Base-by-base conservation (phyloP, 2,113 vertebrate genomes). In the Steatornis caripensis region DNA sequence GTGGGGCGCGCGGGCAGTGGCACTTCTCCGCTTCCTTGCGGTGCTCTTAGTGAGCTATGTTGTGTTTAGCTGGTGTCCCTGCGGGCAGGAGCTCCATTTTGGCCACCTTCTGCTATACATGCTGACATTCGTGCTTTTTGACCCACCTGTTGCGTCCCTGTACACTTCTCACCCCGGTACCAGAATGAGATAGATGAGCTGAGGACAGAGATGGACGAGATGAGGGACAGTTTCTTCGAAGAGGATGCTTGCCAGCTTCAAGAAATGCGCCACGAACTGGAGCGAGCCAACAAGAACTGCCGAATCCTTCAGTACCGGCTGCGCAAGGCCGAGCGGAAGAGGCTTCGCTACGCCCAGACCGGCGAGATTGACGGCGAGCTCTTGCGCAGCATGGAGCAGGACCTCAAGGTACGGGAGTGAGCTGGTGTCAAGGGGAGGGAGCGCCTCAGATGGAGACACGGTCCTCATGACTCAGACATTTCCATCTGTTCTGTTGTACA, bases 211-310 rank as follows among this genome's bases (percentile, higher is more conserved):
- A 99, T 99, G 99, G 99, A 99, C 14, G 99, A 99, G 97, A 99
- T 99, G 98, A 98, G 99, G 88, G 99, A 99, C 98, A 99, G 98
- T 64, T 99, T 99, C 98, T 99, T 99, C 64, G 99, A 99, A 92
- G 99, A 99, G 72, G 99, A 99, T 15, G 99, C 99, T 37, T 99
- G 99, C 91, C 99, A 99, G 97, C 98, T 99, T 87, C 99, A 99
- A 97, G 99, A 99, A 97, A 99, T 99, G 99, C 99, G 99, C 83
- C 99, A 99, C 34, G 99, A 99, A 86, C 98, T 99, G 97, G 99
- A 99, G 95, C 98, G 99, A 96, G 99, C 99, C 97, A 99, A 99
- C 98, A 99, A 99, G 97, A 99, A 99, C 98, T 99, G 99, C 93
- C 97, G 99, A 93, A 99, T 99, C 94, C 99, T 99, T 71, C 99